These are phyloP conservation scores for Bombus affinis DNA, from an alignment of 1,140 invertebrate species.

Conservation along the genomic window DNA sequence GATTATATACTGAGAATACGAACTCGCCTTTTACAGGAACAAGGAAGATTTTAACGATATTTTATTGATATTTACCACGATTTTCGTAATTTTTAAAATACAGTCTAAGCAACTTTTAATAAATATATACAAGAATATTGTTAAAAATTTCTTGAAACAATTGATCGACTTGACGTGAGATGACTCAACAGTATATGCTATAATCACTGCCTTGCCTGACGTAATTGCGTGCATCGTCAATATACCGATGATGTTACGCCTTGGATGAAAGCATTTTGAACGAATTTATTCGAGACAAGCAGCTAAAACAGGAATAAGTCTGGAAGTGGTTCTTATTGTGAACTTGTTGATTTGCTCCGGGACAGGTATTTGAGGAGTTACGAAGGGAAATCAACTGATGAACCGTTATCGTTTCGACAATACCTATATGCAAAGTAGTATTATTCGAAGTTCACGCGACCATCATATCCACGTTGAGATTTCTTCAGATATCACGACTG, in stretches of 20 bases:
- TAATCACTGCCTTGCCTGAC: conserved; percentile 67
- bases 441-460: conserved; percentile 21
- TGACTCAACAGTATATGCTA: conserved; percentile 55
- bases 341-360: background rate
- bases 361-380: background rate
- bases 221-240: conserved; percentile 50
- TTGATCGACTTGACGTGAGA: conserved; percentile 19
- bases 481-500: background rate
- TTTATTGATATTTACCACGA: background rate
- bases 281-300: conserved; percentile 14
- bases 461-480: background rate
- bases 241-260: conserved; percentile 48
- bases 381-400: background rate
- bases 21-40: background rate
- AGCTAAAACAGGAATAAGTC: background rate
- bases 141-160: background rate
- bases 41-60: background rate
- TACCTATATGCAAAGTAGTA: conserved; percentile 24
- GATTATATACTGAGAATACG: no score
- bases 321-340: background rate
- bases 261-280: conserved; percentile 15
- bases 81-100: background rate
- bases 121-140: background rate
- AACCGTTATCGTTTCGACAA: conserved; percentile 31
- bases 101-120: background rate